A percentile compares a stretch with the other conserved stretches of the same genome.
These are phyloP conservation scores for Arizona elegans DNA, from an alignment of 2,113 vertebrate genomes.

Conservation along the genomic window DNA sequence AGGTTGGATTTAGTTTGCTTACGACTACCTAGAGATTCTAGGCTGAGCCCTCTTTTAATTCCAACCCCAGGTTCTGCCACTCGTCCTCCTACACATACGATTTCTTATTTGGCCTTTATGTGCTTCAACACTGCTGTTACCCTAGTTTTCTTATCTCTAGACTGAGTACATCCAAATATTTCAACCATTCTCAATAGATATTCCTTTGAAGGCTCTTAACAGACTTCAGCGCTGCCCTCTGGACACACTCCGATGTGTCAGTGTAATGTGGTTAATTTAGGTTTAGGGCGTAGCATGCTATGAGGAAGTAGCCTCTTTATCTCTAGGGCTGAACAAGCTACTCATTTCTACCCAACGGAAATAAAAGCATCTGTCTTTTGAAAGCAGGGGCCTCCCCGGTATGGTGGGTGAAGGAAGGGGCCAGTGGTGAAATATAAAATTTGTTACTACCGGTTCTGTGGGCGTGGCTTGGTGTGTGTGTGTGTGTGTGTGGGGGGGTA, in stretches of 20 bases:
- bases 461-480: no score
- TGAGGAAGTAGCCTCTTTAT: neutral
- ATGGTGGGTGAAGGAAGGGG: neutral
- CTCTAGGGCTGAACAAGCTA: neutral
- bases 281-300: neutral
- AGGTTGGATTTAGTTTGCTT: no score
- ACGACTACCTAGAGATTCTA: neutral
- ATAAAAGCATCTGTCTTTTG: neutral
- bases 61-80: neutral
- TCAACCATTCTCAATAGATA: neutral
- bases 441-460: no score
- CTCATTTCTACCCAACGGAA: neutral
- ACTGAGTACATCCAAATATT: neutral
- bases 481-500: no score
- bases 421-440: no score
- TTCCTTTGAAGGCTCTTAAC: neutral
- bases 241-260: neutral
- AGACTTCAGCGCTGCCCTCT: neutral
- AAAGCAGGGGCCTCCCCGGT: neutral
- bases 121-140: neutral
- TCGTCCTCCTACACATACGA: no score
- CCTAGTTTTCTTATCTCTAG: neutral
- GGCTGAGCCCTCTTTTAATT: neutral
- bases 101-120: neutral
- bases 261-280: neutral